Evolutionary conservation across 2,113 vertebrate genomes (phyloP), one percentile per base, ranked within the genome.

Genomic region (Catagonus wagneri): DNA sequence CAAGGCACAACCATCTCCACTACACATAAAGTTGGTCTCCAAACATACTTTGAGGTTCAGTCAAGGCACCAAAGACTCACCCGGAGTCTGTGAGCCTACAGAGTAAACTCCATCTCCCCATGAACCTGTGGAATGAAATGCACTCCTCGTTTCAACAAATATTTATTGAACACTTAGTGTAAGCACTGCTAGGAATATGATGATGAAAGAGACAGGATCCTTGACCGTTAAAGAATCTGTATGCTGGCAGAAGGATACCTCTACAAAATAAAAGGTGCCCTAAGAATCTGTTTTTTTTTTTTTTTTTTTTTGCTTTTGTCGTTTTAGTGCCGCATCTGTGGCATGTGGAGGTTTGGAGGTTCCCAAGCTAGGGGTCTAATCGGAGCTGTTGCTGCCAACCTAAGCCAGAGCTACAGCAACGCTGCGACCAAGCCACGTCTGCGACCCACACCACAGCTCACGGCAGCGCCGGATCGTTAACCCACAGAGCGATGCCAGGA

Each of bases 91-190:
- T 0, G 23, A 60, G 14, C 61, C 56, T 79, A 7, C 27, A 34
- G 23, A 44, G 39, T 0, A 19, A 58, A 56, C 34, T 12, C 75
- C 65, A 16, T 17, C 65, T 79, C 69, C 83, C 83, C 5, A 27
- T 1, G 3, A 36, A 54, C 44, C 78, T 50, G 12, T 15, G 72
- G 86, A 94, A 89, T 50, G 89, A 97, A 89, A 90, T 29, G 34
- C 50, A 23, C 87, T 86, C 68, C 66, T 17, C 5, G 27, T 80
- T 92, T 75, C 79, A 74, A 79, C 86, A 95, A 95, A 60, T 92
- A 89, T 91, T 94, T 89, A 96, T 13, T 29, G 54, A 95, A 61
- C 78, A 86, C 96, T 97, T 34, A 29, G 54, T 36, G 69, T 74
- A 27, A 92, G 80, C 66, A 17, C 36, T 36, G 71, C 89, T 69